A percentile compares a stretch with the other conserved stretches of the same genome.
Conservation (phyloP, 1,140 invertebrate species). For the Halictus rubicundus region DNA sequence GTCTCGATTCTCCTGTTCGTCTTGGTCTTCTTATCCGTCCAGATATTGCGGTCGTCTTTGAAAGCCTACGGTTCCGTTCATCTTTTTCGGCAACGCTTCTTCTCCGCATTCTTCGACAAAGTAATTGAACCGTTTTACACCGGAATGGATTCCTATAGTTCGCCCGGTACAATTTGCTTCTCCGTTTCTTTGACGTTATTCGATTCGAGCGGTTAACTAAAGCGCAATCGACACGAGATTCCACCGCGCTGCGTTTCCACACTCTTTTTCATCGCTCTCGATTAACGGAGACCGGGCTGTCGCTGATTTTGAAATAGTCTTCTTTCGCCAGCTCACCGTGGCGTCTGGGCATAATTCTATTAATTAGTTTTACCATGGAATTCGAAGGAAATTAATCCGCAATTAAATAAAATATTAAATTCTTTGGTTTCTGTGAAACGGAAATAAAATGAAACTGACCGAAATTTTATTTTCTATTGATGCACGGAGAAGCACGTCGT, state of each 20-base stretch:
- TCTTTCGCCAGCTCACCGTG: neutral
- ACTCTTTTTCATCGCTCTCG: neutral
- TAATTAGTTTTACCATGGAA: no score
- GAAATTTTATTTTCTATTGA: no score
- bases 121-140: slow-evolving; percentile 6
- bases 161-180: neutral
- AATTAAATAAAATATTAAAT: no score
- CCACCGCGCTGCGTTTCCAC: neutral
- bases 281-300: neutral
- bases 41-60: slow-evolving; percentile 16
- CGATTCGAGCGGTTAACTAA: neutral
- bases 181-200: neutral
- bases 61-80: slow-evolving; percentile 7
- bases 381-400: no score
- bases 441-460: no score
- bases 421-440: no score
- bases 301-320: no score
- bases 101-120: slow-evolving; percentile 1
- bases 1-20: neutral
- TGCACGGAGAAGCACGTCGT: no score
- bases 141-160: neutral
- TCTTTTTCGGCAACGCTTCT: slow-evolving; percentile 16
- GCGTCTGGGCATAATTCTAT: no score
- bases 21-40: slow-evolving; percentile 10
- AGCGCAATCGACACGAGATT: neutral